phyloP scores from a whole-genome alignment of 1,140 invertebrate genomes.

The Dryas iulia region DNA sequence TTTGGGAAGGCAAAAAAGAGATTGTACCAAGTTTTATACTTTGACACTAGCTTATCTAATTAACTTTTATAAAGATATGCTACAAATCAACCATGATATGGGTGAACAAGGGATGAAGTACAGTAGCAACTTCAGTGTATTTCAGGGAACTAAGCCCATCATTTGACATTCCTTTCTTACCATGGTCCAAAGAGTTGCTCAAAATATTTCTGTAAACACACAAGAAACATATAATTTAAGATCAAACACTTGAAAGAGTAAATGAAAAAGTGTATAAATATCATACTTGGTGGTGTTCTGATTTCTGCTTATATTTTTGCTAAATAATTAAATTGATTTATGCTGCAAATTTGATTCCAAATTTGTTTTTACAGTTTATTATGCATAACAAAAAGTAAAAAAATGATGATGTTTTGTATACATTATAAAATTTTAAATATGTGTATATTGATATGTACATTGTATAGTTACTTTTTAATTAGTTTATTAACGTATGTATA shows the following conservation, averaged over 20 bases:
- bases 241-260: too few species aligned
- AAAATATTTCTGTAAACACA: not conserved
- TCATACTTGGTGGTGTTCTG: too few species aligned
- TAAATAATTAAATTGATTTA: too few species aligned
- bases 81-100: slow-evolving; percentile 81
- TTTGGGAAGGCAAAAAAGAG: not conserved
- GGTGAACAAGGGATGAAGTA: slow-evolving; percentile 81
- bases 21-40: not conserved
- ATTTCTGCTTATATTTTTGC: too few species aligned
- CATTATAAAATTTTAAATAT: not conserved
- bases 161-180: slow-evolving; percentile 71
- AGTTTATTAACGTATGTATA: not conserved
- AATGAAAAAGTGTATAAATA: too few species aligned
- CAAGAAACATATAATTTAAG: too few species aligned
- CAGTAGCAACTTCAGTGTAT: slow-evolving; percentile 82
- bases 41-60: not conserved
- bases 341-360: too few species aligned
- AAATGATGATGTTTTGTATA: too few species aligned
- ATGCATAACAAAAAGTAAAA: too few species aligned
- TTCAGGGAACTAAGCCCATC: slow-evolving; percentile 88
- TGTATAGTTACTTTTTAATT: too few species aligned
- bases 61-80: slow-evolving; percentile 35
- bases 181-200: slow-evolving; percentile 47
- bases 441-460: too few species aligned
- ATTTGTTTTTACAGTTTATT: too few species aligned